Conservation (phyloP, 2,113 vertebrate species). For the Plestiodon gilberti region DNA sequence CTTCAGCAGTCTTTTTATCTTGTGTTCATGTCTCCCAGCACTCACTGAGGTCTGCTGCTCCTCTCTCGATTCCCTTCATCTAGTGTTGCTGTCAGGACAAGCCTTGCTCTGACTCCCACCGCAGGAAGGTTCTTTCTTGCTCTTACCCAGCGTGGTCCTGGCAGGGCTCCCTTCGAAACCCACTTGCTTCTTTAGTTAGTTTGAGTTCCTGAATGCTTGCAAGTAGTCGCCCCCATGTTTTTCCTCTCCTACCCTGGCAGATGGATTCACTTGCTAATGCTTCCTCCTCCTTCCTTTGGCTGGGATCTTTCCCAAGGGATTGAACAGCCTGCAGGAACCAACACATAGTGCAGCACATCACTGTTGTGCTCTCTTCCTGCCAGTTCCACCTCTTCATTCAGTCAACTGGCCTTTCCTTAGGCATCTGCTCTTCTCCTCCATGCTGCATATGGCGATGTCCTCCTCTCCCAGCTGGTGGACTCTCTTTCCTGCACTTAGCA, state of each 20-base stretch:
- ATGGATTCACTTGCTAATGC: conserved; percentile 31
- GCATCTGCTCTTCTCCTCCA: conserved; percentile 14
- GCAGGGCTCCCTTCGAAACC: background rate
- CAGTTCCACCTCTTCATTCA: conserved; percentile 15
- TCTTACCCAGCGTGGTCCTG: background rate
- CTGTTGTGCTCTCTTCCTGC: conserved; percentile 20
- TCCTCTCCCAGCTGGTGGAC: conserved; percentile 28
- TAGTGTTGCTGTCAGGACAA: background rate
- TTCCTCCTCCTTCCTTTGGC: conserved; percentile 26
- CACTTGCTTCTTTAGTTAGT: background rate
- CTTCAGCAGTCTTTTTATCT: background rate
- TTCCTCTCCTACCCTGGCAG: background rate
- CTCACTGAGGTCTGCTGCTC: background rate
- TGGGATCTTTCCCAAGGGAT: background rate
- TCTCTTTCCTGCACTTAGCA: conserved; percentile 50
- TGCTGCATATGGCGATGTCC: conserved; percentile 6
- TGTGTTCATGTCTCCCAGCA: background rate
- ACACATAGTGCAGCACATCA: background rate
- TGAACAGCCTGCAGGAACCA: conserved; percentile 1
- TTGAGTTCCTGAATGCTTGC: background rate
- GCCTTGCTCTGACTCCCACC: background rate
- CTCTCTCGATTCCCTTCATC: background rate
- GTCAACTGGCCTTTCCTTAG: conserved; percentile 24
- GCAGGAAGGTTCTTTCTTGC: background rate
- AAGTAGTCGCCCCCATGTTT: conserved; percentile 15